A percentile compares a stretch with the other conserved stretches of the same genome.
Conservation (phyloP, 2,797 vertebrate species). For the Odontamblyopus rebecca region DNA sequence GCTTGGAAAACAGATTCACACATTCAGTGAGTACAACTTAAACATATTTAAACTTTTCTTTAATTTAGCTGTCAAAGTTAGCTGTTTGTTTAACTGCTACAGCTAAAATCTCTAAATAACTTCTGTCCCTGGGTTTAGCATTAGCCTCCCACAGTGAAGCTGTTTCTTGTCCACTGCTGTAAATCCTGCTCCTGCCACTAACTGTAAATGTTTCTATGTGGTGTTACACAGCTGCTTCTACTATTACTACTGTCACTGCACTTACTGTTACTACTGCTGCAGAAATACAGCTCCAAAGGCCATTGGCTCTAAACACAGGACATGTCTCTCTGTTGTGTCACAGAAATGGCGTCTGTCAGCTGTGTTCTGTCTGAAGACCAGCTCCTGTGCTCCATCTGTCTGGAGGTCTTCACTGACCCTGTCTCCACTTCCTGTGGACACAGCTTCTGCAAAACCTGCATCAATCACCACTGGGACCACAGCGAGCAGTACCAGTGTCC, state of each 20-base stretch:
- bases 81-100: neutral
- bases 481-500: constrained; percentile 6
- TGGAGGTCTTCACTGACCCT: constrained; percentile 46
- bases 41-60: neutral
- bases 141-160: neutral
- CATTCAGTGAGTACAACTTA: neutral
- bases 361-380: constrained; percentile 56
- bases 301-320: no score
- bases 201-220: neutral
- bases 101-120: neutral
- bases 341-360: constrained; percentile 7
- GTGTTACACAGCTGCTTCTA: neutral
- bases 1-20: neutral
- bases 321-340: neutral
- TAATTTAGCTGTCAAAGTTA: neutral
- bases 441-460: constrained; percentile 73
- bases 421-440: constrained; percentile 67
- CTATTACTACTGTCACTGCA: neutral
- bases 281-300: neutral
- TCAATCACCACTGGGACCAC: constrained; percentile 48
- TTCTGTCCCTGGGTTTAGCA: neutral
- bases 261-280: neutral
- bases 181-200: neutral
- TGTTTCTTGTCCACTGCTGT: neutral
- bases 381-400: constrained; percentile 64